Evolutionary conservation across 2,113 vertebrate genomes (phyloP), one percentile per base, ranked within the genome.

Genomic region (Elgaria multicarinata): DNA sequence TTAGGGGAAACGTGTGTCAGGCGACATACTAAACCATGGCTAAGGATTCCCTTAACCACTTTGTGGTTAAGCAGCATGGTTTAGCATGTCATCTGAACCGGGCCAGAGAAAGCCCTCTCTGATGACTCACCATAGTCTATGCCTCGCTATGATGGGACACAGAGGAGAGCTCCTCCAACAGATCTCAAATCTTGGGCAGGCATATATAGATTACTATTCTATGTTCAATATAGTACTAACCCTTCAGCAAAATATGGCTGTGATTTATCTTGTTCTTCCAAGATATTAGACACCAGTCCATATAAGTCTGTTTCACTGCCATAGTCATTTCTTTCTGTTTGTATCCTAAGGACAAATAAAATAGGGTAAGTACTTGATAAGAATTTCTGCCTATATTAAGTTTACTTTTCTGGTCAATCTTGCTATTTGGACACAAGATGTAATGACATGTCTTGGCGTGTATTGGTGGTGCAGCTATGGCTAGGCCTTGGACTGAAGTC

Each of bases 251-350:
- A 97, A 94, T 95, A 97, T 0, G 93, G 94, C 89, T 98, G 98
- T 14, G 96, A 91, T 89, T 98, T 97, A 88, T 98, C 98, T 92
- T 97, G 97, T 86, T 99, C 99, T 93, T 98, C 98, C 95, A 99
- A 95, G 96, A 99, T 99, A 93, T 98, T 97, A 90, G 98, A 98
- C 89, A 99, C 98, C 22, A 99, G 97, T 91, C 98, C 97, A 94
- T 99, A 98, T 13, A 99, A 97, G 95, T 99, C 98, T 92, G 97
- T 96, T 95, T 99, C 98, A 94, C 97, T 98, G 87, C 98, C 98
- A 96, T 96, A 97, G 88, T 98, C 98, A 88, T 93, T 97, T 92
- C 93, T 95, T 96, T 98, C 97, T 20, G 93, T 91, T 24, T 97
- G 95, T 95, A 97, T 97, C 95, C 98, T 99, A 90, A 91, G 91